These are phyloP conservation scores for Furcula furcula DNA, from an alignment of 2,888 invertebrate genomes.

Conservation along the genomic window DNA sequence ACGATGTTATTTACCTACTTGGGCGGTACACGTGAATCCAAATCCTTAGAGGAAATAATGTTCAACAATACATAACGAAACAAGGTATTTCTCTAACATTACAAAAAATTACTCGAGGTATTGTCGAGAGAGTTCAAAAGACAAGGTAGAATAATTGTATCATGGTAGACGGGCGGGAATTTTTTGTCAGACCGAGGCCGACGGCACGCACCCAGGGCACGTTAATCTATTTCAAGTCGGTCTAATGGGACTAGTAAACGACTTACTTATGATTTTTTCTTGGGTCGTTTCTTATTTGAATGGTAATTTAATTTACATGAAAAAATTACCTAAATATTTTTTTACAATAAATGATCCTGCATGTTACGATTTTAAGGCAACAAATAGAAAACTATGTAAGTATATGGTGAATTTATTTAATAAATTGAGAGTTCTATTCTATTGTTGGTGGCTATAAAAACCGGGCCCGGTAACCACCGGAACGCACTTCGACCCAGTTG, in stretches of 20 bases:
- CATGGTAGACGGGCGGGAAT: conserved; percentile 14
- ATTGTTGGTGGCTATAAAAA: too few relatives aligned
- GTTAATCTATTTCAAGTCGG: conserved; percentile 36
- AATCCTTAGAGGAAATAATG: background rate
- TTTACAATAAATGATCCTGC: too few relatives aligned
- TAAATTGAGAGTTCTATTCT: too few relatives aligned
- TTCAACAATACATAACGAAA: conserved; percentile 12
- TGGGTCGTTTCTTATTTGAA: conserved; percentile 2
- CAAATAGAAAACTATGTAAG: too few relatives aligned
- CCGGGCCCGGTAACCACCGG: too few relatives aligned
- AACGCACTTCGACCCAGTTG: too few relatives aligned
- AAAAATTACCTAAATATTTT: too few relatives aligned
- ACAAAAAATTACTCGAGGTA: conserved; percentile 20
- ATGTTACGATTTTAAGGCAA: too few relatives aligned
- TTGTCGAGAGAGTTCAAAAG: conserved; percentile 23
- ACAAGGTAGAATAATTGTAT: conserved; percentile 32
- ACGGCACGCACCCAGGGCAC: conserved; percentile 17
- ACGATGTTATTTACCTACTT: background rate
- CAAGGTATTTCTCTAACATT: conserved; percentile 13
- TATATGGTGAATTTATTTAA: too few relatives aligned
- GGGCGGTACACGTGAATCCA: background rate
- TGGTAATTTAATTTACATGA: background rate
- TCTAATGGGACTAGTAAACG: conserved; percentile 31
- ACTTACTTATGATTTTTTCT: conserved; percentile 30
- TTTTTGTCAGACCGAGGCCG: conserved; percentile 21